Evolutionary conservation across 2,113 vertebrate genomes (phyloP), one percentile per base, ranked within the genome.

Genomic region (Aspiorhynchus laticeps): DNA sequence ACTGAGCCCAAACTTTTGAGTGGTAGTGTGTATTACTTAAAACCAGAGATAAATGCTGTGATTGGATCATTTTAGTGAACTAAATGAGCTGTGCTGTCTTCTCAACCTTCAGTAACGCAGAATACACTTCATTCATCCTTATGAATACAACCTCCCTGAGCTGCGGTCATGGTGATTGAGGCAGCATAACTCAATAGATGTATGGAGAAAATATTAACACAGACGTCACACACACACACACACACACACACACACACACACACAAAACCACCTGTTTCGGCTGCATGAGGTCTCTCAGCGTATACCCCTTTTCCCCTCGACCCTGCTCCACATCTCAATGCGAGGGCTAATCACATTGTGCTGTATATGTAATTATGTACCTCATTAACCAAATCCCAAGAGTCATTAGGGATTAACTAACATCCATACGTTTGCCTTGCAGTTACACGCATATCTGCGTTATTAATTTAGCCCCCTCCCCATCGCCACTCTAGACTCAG

Each of bases 341-440:
- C 7, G 36, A 26, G 73, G 59, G n/a, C 76, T 84, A 86, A 90
- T 90, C 79, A 81, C 28, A 59, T 84, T 79, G 48, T 26, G 53
- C 81, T 51, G 5, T 48, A 31, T 78, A 48, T 65, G 82, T 82
- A 85, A 90, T 88, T 88, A 89, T 41, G 26, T 63, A 67, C n/a
- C 83, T 80, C 86, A 87, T 87, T 88, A 83, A 80, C 28, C 82
- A 85, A 77, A 86, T 74, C 82, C 76, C 80, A 76, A 43, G 65
- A 65, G 83, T 80, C 83, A 88, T 80, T 75, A 83, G 80, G 51
- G 79, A 87, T 80, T 12, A 87, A 75, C 63, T 63, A 83, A 73
- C 61, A 85, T 84, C 51, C 79, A 69, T 63, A 81, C n/a, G 59
- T 79, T 71, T 73, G 28, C 83, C 71, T 43, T 33, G 19, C 36